These are phyloP conservation scores for Himalopsyche anomala DNA, from an alignment of 2,888 invertebrate species.

Conservation along the genomic window DNA sequence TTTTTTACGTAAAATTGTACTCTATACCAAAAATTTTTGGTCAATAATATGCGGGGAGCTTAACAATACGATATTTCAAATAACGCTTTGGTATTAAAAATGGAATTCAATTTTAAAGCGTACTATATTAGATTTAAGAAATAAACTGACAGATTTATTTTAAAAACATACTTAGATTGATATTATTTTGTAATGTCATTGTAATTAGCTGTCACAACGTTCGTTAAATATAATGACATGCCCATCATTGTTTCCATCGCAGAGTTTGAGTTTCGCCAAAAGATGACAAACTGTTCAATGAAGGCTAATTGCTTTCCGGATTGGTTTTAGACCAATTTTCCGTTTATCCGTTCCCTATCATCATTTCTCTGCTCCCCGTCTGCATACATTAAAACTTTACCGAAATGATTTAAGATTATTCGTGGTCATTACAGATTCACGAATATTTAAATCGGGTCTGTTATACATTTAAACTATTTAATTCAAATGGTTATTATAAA, in stretches of 20 bases:
- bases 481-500: background rate
- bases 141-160: no score
- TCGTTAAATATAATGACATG: conserved; percentile 29
- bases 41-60: no score
- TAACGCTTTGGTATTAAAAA: no score
- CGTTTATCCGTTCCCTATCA: background rate
- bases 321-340: background rate
- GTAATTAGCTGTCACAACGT: background rate
- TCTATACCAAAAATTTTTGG: no score
- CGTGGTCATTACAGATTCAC: conserved; percentile 2
- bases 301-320: conserved; percentile 39
- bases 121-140: no score
- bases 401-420: conserved; percentile 33
- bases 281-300: conserved; percentile 41
- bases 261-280: conserved; percentile 37
- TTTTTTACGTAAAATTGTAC: no score
- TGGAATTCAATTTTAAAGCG: no score
- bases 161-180: background rate
- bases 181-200: conserved; percentile 7
- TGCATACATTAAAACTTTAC: conserved; percentile 20
- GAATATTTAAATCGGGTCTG: background rate
- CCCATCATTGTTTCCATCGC: conserved; percentile 23
- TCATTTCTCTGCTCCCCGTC: conserved; percentile 5
- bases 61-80: no score
- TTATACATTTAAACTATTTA: background rate